Conservation (phyloP, 2,797 vertebrate species). For the Mastacembelus armatus region DNA sequence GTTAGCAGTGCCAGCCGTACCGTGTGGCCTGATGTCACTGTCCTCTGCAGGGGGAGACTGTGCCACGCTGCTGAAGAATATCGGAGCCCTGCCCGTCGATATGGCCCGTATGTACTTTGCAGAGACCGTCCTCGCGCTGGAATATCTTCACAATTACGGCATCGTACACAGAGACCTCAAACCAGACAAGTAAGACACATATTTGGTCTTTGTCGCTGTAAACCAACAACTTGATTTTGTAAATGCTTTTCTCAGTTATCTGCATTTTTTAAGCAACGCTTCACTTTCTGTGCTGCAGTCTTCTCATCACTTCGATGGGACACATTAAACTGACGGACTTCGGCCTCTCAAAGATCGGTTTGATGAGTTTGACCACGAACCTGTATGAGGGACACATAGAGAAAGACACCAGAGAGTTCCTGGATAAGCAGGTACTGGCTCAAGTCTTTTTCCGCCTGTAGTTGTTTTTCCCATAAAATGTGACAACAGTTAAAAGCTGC, state of each 20-base stretch:
- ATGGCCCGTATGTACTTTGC: slow-evolving; percentile 98
- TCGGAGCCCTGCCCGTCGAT: slow-evolving; percentile 94
- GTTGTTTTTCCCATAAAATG: neutral
- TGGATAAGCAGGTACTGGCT: slow-evolving; percentile 91
- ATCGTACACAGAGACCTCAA: slow-evolving; percentile 98
- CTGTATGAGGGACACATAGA: slow-evolving; percentile 98
- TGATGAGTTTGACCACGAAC: slow-evolving; percentile 98
- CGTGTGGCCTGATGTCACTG: neutral
- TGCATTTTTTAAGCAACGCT: too few relatives aligned
- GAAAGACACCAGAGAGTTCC: slow-evolving; percentile 95
- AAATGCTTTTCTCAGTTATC: neutral
- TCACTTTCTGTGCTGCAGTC: slow-evolving; percentile 74
- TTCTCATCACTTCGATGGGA: slow-evolving; percentile 97
- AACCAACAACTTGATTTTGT: too few relatives aligned
- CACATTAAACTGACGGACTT: slow-evolving; percentile 98
- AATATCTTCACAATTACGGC: slow-evolving; percentile 97
- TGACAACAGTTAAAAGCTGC: too few relatives aligned
- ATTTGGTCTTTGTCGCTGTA: neutral
- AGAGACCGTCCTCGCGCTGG: slow-evolving; percentile 93
- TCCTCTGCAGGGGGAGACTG: slow-evolving; percentile 92
- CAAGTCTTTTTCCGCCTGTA: neutral
- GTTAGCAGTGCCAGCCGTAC: rapidly evolving
- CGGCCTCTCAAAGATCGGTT: slow-evolving; percentile 95
- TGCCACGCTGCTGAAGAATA: slow-evolving; percentile 95
- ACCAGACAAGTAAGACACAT: slow-evolving; percentile 91